phyloP scores from a whole-genome alignment of 2,797 vertebrate species.

The Enteromius unitaeniatus region DNA sequence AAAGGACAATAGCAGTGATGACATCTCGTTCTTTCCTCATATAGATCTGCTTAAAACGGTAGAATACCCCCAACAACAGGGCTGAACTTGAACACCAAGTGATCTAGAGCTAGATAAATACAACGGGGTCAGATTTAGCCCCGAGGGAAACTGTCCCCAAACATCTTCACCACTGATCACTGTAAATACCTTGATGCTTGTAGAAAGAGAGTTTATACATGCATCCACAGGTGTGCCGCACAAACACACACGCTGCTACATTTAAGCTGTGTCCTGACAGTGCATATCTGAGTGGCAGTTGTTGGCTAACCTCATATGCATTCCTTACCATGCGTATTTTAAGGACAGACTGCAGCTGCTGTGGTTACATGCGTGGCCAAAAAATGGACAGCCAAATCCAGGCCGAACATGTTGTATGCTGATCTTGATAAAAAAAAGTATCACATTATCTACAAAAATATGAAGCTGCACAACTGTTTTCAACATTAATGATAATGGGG shows the following conservation, averaged over 20 bases:
- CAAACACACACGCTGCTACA: conserved; percentile 36
- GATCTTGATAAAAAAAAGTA: neutral
- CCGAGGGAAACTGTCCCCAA: neutral
- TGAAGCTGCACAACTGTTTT: neutral
- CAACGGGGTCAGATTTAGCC: conserved; percentile 15
- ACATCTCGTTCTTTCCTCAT: conserved; percentile 10
- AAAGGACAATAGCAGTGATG: conserved; percentile 32
- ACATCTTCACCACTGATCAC: neutral
- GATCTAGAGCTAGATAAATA: conserved; percentile 6
- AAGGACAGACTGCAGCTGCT: conserved; percentile 52
- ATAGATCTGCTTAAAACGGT: conserved; percentile 27
- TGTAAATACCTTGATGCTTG: conserved; percentile 3
- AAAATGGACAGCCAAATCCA: conserved; percentile 4
- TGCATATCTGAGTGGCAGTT: conserved; percentile 32
- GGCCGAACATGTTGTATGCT: neutral
- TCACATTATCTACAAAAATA: neutral
- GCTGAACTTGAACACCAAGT: conserved; percentile 20
- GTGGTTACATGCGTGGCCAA: conserved; percentile 36
- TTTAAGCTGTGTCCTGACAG: conserved; percentile 28
- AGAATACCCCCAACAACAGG: conserved; percentile 22
- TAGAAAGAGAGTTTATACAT: conserved; percentile 1
- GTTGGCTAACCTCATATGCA: conserved; percentile 18
- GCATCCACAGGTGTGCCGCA: conserved; percentile 26
- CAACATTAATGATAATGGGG: neutral
- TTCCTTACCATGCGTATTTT: conserved; percentile 50